Evolutionary conservation across 2,888 invertebrate genomes (phyloP), one percentile per base, ranked within the genome.

Genomic region (Drosophila parthenogenetica): DNA sequence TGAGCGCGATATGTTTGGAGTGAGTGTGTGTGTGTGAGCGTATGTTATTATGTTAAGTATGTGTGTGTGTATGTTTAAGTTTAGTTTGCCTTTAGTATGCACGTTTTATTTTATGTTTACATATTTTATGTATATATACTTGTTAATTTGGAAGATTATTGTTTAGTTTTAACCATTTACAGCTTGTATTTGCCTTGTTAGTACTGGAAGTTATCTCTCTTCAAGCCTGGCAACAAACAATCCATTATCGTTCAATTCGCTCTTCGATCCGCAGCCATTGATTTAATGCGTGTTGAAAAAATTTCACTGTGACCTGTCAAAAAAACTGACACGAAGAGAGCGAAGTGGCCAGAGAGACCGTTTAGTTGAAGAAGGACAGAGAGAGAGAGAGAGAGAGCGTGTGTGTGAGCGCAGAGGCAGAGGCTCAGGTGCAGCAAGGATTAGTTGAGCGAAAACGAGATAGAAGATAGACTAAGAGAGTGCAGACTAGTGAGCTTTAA

Each of bases 121-220:
- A 60, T 54, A 65, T 57, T 50, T 37, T 66, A 59, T 77, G 64
- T 59, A 55, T 78, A 76, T 69, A 69, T 77, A 49, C 25, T 48
- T 35, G 69, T 74, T 87, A 82, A 88, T 79, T 82, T 83, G 83
- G 83, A 83, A 83, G 83, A 83, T 81, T 81, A 69, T 87, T 81
- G 72, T 68, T 74, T 71, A 86, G 87, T 70, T 73, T 69, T 68
- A 54, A 73, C 78, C 72, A 87, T 76, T 65, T 70, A 79, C 69
- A 82, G 83, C 68, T 65, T 79, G 72, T 82, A 86, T 82, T 60
- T 67, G 49, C 67, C 59, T 70, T 55, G 11, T 61, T 50, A 76
- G 66, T 69, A 53, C 39, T 76, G 73, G 78, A 76, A 76, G 79
- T 75, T 58, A 50, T 46, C 42, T 57, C 40, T 60, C 45, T 37